A percentile compares a stretch with the other conserved stretches of the same genome.
Conservation (phyloP, 2,888 invertebrate species). For the Panopea generosa region DNA sequence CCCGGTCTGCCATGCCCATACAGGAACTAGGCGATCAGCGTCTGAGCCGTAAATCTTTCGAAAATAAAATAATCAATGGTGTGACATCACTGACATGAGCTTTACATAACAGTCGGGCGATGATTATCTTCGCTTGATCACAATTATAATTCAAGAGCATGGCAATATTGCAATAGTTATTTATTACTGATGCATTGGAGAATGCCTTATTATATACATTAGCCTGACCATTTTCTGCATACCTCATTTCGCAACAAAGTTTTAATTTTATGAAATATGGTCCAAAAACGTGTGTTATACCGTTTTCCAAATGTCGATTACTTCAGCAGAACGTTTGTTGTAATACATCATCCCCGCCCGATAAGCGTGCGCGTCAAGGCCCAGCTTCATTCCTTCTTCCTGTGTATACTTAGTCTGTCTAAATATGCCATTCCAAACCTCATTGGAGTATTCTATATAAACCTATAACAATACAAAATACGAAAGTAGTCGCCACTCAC, state of each 20-base stretch:
- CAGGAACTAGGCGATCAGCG: constrained; percentile 50
- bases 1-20: constrained; percentile 77
- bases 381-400: constrained; percentile 61
- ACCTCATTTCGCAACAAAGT: too few species aligned
- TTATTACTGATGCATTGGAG: too few species aligned
- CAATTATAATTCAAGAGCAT: too few species aligned
- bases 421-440: constrained; percentile 77
- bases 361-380: constrained; percentile 45
- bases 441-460: constrained; percentile 77
- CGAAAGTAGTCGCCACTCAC: neutral
- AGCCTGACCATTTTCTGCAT: too few species aligned
- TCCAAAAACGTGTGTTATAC: too few species aligned
- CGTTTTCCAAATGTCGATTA: constrained; percentile 64
- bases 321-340: constrained; percentile 65
- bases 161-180: too few species aligned
- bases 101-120: too few species aligned
- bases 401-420: constrained; percentile 66
- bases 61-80: too few species aligned
- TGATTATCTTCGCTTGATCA: too few species aligned
- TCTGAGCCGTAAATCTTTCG: constrained; percentile 56
- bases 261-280: too few species aligned
- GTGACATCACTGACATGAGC: too few species aligned
- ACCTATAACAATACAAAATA: constrained; percentile 52
- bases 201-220: too few species aligned
- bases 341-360: constrained; percentile 70